These are phyloP conservation scores for Kryphioiulus occultus DNA, from an alignment of 2,888 invertebrate genomes.

Conservation along the genomic window DNA sequence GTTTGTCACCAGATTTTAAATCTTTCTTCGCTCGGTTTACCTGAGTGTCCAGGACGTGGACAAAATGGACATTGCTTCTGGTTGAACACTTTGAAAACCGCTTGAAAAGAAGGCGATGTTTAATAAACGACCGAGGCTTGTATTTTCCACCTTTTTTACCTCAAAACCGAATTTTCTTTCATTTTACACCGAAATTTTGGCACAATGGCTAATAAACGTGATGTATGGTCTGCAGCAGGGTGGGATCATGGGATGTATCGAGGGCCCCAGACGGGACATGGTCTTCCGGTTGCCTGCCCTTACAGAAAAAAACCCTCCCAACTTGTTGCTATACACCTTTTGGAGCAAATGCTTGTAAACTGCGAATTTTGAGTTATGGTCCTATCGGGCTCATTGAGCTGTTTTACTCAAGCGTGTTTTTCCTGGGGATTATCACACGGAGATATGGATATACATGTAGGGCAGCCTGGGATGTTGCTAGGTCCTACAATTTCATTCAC, in stretches of 20 bases:
- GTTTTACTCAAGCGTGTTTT: neutral
- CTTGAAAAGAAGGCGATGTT: neutral
- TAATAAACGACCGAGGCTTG: constrained; percentile 11
- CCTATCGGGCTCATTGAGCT: neutral
- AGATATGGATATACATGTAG: neutral
- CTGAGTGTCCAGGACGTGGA: neutral
- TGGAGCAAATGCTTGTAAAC: constrained; percentile 8
- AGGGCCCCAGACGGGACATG: neutral
- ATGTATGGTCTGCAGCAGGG: constrained; percentile 10
- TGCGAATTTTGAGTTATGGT: neutral
- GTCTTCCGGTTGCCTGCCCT: constrained; percentile 1
- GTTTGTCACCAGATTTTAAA: constrained; percentile 25
- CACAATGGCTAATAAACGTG: constrained; percentile 11
- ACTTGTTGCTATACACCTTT: constrained; percentile 31
- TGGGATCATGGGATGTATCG: neutral
- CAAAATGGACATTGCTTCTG: neutral
- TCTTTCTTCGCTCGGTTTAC: neutral
- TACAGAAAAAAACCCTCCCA: neutral
- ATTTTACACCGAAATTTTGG: neutral
- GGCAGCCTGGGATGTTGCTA: neutral
- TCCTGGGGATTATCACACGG: neutral
- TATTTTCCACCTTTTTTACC: constrained; percentile 1
- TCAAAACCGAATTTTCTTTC: neutral
- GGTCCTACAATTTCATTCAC: neutral
- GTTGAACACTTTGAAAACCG: constrained; percentile 22